These are phyloP conservation scores for Phortica variegata DNA, from an alignment of 1,140 invertebrate genomes.

Conservation along the genomic window DNA sequence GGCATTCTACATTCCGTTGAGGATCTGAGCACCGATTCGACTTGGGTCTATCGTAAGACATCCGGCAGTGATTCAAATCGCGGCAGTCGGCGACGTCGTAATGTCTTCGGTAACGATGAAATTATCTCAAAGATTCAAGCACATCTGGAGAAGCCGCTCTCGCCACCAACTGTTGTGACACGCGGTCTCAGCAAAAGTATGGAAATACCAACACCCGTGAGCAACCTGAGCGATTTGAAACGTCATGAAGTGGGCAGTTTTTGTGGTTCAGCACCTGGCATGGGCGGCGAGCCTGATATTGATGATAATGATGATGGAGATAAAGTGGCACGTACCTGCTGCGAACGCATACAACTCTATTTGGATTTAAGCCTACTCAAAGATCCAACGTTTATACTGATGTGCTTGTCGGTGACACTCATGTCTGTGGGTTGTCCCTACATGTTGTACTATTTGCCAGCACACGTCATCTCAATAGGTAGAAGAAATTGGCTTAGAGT, in stretches of 20 bases:
- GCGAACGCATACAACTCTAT: slow-evolving; percentile 60
- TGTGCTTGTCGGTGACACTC: slow-evolving; percentile 70
- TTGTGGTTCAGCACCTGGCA: slow-evolving; percentile 36
- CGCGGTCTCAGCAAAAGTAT: slow-evolving; percentile 56
- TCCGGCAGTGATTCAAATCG: slow-evolving; percentile 55
- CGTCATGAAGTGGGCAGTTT: slow-evolving; percentile 47
- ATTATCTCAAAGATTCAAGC: slow-evolving; percentile 52
- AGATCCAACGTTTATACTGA: slow-evolving; percentile 69
- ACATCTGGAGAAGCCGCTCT: slow-evolving; percentile 41
- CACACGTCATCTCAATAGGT: slow-evolving; percentile 66
- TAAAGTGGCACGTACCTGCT: slow-evolving; percentile 32
- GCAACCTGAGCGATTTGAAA: slow-evolving; percentile 44
- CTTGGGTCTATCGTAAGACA: slow-evolving; percentile 69
- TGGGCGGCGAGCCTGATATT: slow-evolving; percentile 22
- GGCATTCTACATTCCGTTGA: slow-evolving; percentile 72
- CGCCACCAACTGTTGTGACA: slow-evolving; percentile 43
- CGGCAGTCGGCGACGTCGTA: slow-evolving; percentile 46
- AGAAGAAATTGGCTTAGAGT: not conserved
- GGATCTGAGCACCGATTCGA: slow-evolving; percentile 72
- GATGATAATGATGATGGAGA: slow-evolving; percentile 37
- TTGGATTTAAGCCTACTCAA: slow-evolving; percentile 68
- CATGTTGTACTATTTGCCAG: slow-evolving; percentile 72
- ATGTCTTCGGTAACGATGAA: slow-evolving; percentile 49
- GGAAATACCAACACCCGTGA: slow-evolving; percentile 56
- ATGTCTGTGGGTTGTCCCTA: slow-evolving; percentile 77